Evolutionary conservation across 2,113 vertebrate species (phyloP), one percentile per base, ranked within the genome.

Genomic region (Pristiophorus japonicus): DNA sequence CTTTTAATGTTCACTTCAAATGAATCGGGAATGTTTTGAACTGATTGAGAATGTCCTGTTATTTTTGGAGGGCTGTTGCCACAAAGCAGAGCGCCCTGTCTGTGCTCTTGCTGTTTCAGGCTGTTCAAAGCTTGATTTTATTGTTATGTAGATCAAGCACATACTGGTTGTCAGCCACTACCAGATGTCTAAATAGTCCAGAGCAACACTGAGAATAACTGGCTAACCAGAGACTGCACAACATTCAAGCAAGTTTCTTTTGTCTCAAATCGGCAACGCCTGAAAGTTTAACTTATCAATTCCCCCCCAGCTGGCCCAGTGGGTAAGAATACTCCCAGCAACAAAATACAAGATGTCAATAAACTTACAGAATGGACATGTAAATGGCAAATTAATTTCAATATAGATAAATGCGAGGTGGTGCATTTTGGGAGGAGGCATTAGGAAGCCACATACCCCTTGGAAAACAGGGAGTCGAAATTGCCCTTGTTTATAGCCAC

Each of bases 161-260:
- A 90, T 59, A 51, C 87, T 90, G 87, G 51, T 51, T 90, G 87
- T 34, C 87, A 59, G 51, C 87, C 87, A 59, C 51, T 34, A 16
- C 24, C 51, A 55, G 47, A 90, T 90, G 87, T 90, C 87, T 59
- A 90, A 55, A 90, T 59, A 59, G 51, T 90, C 51, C 87, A 90
- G 51, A 90, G 85, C 47, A 88, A 59, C 27, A 55, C 87, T 90
- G 87, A 90, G 51, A 90, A 90, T 12, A 90, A 55, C 87, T 87
- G 22, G 45, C 84, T 87, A 55, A 87, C 45, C 51, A 90, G 87
- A 59, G 47, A 34, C 30, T 90, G 87, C 51, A 59, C 51, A 3
- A 12, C 24, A 59, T 34, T 59, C 87, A 90, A 34, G 34, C 62
- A 90, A 90, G 51, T 59, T 55, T 34, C 4, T 11, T 55, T 90